Percentiles rank a stretch among this genome's conserved stretches.
Evolutionary conservation across 2,113 vertebrate species (phyloP).

Genomic region (Cariama cristata): DNA sequence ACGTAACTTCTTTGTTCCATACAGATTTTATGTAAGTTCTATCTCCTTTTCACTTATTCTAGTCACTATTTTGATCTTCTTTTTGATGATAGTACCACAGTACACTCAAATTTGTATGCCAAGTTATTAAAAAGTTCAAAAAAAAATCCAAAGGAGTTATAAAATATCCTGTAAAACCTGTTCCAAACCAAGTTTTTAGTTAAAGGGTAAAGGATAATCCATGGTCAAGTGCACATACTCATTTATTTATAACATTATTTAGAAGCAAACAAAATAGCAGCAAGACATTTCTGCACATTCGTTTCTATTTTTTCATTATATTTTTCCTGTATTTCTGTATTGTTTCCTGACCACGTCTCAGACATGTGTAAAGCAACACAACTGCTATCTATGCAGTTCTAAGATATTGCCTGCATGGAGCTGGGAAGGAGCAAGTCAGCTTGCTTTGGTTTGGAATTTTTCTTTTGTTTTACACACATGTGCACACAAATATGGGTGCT

Average conservation of each 20-base stretch:
- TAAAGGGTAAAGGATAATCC: background rate
- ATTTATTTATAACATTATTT: background rate
- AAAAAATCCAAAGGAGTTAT: background rate
- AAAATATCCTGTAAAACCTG: background rate
- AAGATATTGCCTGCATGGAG: background rate
- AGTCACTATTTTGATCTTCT: conserved; percentile 49
- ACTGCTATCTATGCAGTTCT: background rate
- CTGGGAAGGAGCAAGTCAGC: background rate
- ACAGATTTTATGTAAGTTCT: conserved; percentile 18
- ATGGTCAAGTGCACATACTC: background rate
- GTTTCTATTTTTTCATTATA: background rate
- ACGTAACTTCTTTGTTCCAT: conserved; percentile 35
- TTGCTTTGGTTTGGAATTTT: background rate
- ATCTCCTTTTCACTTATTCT: conserved; percentile 45
- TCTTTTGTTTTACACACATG: background rate
- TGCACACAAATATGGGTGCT: background rate
- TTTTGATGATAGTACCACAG: conserved; percentile 30
- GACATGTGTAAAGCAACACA: background rate
- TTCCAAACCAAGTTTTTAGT: background rate
- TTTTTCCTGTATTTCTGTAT: background rate
- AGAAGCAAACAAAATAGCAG: background rate
- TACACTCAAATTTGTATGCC: conserved; percentile 17
- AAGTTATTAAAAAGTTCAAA: conserved; percentile 26
- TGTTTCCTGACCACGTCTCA: background rate
- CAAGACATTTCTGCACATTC: background rate